Evolutionary conservation across 1,140 invertebrate genomes (phyloP).

Genomic region (Orchesella cincta): DNA sequence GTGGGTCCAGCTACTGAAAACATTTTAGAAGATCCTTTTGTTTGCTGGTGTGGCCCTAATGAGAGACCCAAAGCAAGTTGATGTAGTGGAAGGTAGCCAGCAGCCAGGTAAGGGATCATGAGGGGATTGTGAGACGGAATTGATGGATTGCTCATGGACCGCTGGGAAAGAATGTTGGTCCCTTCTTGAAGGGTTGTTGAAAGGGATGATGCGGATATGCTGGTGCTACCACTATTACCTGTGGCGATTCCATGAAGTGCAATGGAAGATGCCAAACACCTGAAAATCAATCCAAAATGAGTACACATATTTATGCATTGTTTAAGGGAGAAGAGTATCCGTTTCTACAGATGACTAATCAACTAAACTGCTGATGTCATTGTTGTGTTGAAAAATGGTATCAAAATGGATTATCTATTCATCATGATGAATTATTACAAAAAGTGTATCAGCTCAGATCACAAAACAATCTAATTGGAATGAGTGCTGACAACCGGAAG

Average conservation of each 20-base stretch:
- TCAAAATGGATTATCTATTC: no score
- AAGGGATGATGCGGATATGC: background rate
- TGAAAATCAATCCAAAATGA: no score
- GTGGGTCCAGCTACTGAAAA: background rate
- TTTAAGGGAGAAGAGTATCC: no score
- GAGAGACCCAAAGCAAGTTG: background rate
- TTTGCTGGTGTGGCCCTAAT: background rate
- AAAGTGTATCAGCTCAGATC: no score
- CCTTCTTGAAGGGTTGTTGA: background rate
- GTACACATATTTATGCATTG: no score
- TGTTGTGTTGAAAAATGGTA: no score
- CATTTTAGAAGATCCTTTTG: background rate
- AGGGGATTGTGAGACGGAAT: background rate
- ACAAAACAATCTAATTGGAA: no score
- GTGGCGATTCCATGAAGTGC: conserved; percentile 1
- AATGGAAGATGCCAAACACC: conserved; percentile 38
- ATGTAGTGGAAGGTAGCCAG: background rate
- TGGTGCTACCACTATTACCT: background rate
- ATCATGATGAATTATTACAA: no score
- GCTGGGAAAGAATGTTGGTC: background rate
- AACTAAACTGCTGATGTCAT: no score
- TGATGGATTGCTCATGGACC: background rate
- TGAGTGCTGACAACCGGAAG: background rate
- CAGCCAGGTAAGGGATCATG: background rate
- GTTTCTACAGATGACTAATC: no score